Base-by-base conservation (phyloP, 2,113 vertebrate species). In the Python bivittatus region DNA sequence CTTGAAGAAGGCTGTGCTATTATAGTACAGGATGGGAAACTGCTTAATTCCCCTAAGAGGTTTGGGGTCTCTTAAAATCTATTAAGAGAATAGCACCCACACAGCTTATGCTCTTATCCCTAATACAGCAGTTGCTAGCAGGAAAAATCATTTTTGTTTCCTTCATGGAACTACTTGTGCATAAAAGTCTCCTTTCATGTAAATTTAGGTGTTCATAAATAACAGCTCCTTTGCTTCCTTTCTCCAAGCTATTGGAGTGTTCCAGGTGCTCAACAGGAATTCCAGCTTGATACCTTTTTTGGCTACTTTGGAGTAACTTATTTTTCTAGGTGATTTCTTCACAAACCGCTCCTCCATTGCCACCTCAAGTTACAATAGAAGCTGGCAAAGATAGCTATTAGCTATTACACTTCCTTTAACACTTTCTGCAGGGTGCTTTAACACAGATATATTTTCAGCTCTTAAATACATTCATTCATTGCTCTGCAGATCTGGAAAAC, bases 251-350 rank as follows among this genome's bases (percentile, higher is more conserved):
- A 8, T 44, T 27, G 92, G 90, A 86, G 94, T 94, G 92, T 10
- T 93, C 94, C 93, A 94, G 91, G 52, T 86, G 0, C 53, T 83
- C 92, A 92, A 88, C 10, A 20, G 91, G 52, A 53, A 85, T 86
- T 94, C 90, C 92, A 84, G 57, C 95, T 90, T 88, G 91, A 93
- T 93, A 7, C 87, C 90, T 0, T 0, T 89, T 93, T 89, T 20
- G 68, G 60, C 92, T 95, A 93, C 5, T 95, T 93, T 84, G 93
- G 90, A 87, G 91, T 95, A 96, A 1, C 85, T 94, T 92, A 93
- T 92, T 94, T 94, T 92, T 89, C 88, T 84, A 88, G 83, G 91
- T 95, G 94, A 88, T 94, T 93, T 94, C 58, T 93, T 94, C 79
- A 89, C 44, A 93, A 44, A 83, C 64, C 53, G 61, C 38, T 38